A percentile compares a stretch with the other conserved stretches of the same genome.
Conservation (phyloP, 2,888 invertebrate species). For the Cephus sareptanus region DNA sequence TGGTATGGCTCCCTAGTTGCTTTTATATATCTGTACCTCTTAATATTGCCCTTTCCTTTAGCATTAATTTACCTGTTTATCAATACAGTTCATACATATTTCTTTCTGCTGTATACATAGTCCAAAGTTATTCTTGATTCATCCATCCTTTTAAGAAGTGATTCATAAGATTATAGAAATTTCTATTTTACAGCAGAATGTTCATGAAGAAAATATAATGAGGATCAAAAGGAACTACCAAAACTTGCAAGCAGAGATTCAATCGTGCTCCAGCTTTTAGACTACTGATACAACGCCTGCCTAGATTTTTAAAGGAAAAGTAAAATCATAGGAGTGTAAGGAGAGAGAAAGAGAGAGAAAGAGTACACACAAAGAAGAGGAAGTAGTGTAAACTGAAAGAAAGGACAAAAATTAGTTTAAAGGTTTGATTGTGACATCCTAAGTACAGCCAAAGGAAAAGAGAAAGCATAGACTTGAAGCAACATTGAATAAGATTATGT, state of each 20-base stretch:
- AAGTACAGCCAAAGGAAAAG: background rate
- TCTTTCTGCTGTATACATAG: background rate
- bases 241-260: background rate
- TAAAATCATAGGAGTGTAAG: background rate
- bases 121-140: background rate
- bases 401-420: background rate
- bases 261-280: background rate
- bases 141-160: background rate
- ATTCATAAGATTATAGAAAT: background rate
- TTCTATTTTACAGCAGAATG: constrained; percentile 23
- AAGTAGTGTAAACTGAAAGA: background rate
- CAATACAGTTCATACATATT: background rate
- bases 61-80: background rate
- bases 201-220: constrained; percentile 20
- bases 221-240: constrained; percentile 2
- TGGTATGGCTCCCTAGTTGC: background rate
- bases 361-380: background rate
- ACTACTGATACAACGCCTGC: background rate
- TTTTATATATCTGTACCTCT: background rate
- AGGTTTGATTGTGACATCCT: background rate
- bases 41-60: background rate
- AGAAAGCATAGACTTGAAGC: background rate
- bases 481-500: background rate
- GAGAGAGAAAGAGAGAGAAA: background rate
- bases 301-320: background rate